Base-by-base conservation (phyloP, 2,888 invertebrate genomes). In the Acleris sparsana region DNA sequence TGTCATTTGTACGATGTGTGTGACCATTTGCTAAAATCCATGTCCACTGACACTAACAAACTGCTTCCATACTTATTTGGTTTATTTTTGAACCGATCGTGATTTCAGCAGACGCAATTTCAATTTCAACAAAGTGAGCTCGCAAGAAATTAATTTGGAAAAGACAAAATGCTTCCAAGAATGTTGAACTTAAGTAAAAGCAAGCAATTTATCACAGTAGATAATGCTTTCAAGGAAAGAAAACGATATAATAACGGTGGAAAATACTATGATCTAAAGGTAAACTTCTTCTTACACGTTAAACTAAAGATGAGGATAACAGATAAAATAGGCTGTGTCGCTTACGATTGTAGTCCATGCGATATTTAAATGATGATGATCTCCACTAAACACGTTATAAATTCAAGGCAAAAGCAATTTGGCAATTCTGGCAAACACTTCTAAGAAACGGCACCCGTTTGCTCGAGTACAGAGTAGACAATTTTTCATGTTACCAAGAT, bases 401-500 rank as follows among this genome's bases (percentile, higher is more conserved):
- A 39, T 46, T 46, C 17, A 7, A 43, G n/a, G 16, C 43, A n/a
- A 33, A 53, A 22, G 25, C 18, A 17, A 51, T 51, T 53, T 59
- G 33, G 52, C 57, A 22, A 20, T 46, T n/a, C 57, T 46, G 29
- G 25, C 48, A 43, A 63, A 49, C 48, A 59, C 22, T 59, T 64
- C 53, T 33, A 22, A 48, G 53, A 58, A 58, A 13, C 29, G 5
- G 9, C 49, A 53, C 16, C 43, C 55, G 7, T 25, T 25, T 59
- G 17, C 53, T 53, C 16, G 25, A 53, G 53, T 46, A 18, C 53
- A 53, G n/a, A n/a, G n/a, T n/a, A n/a, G 49, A 49, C 49, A 29
- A 64, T 64, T 60, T 60, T 55, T 64, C 64, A 64, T 55, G 43
- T 43, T 20, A 6, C 18, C 29, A 25, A 60, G 20, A 64, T 64